Conservation (phyloP, 2,113 vertebrate genomes). For the Eurystomus gularis region DNA sequence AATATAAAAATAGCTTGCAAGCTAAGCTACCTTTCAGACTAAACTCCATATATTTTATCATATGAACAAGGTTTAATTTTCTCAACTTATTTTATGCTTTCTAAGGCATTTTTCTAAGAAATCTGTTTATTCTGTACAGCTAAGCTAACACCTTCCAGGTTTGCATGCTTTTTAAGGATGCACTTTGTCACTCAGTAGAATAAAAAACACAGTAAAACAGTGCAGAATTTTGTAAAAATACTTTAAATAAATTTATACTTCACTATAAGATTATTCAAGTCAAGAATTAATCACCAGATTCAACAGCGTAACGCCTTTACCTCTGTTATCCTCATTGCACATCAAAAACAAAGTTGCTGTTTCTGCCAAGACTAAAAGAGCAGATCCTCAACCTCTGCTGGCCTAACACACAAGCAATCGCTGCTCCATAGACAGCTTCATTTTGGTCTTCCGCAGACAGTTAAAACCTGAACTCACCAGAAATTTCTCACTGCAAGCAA, state of each 20-base stretch:
- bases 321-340: constrained; percentile 6
- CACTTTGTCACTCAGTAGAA: neutral
- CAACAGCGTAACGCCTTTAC: neutral
- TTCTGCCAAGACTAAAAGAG: neutral
- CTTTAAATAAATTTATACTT: constrained; percentile 37
- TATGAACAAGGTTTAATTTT: neutral
- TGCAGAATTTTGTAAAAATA: constrained; percentile 35
- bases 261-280: constrained; percentile 24
- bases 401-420: neutral
- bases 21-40: constrained; percentile 13
- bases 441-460: neutral
- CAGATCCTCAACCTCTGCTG: neutral
- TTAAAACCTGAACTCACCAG: neutral
- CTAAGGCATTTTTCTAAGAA: neutral
- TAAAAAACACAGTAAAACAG: constrained; percentile 39
- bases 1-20: constrained; percentile 44
- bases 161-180: constrained; percentile 15
- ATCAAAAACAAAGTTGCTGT: neutral
- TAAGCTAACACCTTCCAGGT: constrained; percentile 3
- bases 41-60: neutral
- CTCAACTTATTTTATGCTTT: neutral
- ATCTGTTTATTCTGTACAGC: neutral
- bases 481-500: neutral
- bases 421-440: neutral
- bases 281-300: neutral